phyloP scores from a whole-genome alignment of 92 coral and sea anemone genomes.

The Plumapathes pennacea region DNA sequence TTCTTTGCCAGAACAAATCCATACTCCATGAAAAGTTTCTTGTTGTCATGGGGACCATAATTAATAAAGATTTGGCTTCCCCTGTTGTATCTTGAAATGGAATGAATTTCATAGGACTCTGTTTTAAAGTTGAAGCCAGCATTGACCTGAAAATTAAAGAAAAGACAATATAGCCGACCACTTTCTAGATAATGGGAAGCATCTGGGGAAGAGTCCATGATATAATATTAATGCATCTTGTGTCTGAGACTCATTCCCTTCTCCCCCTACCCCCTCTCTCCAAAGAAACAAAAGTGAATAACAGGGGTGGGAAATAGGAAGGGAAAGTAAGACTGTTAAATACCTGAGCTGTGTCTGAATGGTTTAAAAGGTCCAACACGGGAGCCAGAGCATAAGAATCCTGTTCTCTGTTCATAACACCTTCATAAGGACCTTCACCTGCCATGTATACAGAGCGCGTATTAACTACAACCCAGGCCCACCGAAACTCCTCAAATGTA shows the following conservation, averaged over 20 bases:
- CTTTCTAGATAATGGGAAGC: neutral
- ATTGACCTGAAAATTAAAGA: conserved; percentile 48
- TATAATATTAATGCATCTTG: neutral
- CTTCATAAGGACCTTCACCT: neutral
- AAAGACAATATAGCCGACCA: neutral
- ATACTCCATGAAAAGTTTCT: conserved; percentile 76
- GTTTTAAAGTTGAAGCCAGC: conserved; percentile 59
- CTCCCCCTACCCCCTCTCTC: too few species aligned
- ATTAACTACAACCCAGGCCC: conserved; percentile 98
- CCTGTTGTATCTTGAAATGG: conserved; percentile 59
- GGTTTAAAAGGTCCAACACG: conserved; percentile 84
- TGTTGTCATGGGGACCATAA: conserved; percentile 94
- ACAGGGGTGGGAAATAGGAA: too few species aligned
- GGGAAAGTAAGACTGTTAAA: neutral
- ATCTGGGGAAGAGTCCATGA: neutral
- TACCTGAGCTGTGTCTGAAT: conserved; percentile 82
- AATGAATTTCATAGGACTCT: conserved; percentile 58
- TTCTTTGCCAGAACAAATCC: conserved; percentile 85
- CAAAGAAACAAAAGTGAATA: too few species aligned
- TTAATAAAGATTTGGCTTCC: conserved; percentile 82
- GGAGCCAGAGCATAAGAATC: conserved; percentile 81
- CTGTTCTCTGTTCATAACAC: neutral
- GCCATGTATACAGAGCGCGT: conserved; percentile 86
- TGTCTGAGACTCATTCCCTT: neutral
- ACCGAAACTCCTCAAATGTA: conserved; percentile 64